Percentiles rank a stretch among this genome's conserved stretches.
phyloP scores from a whole-genome alignment of 2,113 vertebrate genomes.

The rabbit (Oryctolagus cuniculus) region DNA sequence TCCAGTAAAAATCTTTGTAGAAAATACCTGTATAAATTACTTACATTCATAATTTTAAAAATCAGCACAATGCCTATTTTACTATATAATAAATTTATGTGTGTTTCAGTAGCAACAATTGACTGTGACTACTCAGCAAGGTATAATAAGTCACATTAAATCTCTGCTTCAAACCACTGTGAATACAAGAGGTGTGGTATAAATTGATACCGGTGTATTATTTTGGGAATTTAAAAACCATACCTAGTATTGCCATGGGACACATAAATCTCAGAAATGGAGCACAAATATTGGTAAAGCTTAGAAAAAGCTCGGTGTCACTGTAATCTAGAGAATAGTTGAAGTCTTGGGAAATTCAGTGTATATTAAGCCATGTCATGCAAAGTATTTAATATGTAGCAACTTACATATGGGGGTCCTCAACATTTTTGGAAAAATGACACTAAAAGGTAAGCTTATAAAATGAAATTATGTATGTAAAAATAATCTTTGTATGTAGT shows the following conservation, averaged over 20 bases:
- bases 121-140: neutral
- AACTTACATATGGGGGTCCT: neutral
- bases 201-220: neutral
- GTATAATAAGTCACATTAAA: neutral
- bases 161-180: neutral
- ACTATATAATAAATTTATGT: neutral
- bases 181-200: neutral
- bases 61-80: neutral
- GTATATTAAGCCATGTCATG: neutral
- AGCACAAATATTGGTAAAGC: neutral
- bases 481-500: too few relatives aligned
- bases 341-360: conserved; percentile 13
- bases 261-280: conserved; percentile 13
- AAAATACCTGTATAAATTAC: neutral
- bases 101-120: conserved; percentile 8
- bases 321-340: neutral
- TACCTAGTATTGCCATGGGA: neutral
- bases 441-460: too few relatives aligned
- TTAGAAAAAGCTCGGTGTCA: neutral
- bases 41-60: conserved; percentile 13
- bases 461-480: too few relatives aligned
- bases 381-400: neutral
- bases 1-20: neutral
- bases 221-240: neutral
- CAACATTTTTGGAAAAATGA: too few relatives aligned